phyloP scores from a whole-genome alignment of 2,113 vertebrate species.

The Megalops atlanticus region DNA sequence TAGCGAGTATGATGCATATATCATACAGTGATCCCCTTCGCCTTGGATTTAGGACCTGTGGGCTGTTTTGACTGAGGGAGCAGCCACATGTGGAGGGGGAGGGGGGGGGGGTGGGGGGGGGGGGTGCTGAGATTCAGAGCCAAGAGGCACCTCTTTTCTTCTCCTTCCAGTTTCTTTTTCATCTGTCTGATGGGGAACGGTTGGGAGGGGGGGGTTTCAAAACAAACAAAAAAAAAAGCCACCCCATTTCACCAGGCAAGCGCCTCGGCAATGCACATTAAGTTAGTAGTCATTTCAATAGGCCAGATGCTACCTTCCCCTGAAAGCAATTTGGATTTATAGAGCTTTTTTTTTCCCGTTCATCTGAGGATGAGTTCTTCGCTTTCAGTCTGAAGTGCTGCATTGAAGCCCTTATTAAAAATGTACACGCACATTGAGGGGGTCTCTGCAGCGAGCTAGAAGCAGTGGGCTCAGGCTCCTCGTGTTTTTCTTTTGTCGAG shows the following conservation, averaged over 20 bases:
- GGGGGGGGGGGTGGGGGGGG: background rate
- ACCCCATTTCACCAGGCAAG: constrained; percentile 7
- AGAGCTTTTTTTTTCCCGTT: background rate
- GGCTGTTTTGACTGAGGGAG: background rate
- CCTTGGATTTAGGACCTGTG: background rate
- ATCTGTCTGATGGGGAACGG: background rate
- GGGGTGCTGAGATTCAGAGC: background rate
- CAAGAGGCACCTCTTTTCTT: constrained; percentile 4
- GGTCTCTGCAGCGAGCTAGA: background rate
- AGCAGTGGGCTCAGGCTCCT: background rate
- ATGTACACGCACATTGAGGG: background rate
- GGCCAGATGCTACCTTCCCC: constrained; percentile 15
- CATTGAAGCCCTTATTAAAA: constrained; percentile 14
- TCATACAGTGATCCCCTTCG: background rate
- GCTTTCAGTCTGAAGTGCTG: background rate
- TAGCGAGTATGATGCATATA: background rate
- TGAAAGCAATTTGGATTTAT: background rate
- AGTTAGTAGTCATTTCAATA: constrained; percentile 2
- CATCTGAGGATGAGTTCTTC: constrained; percentile 14
- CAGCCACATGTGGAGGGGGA: background rate
- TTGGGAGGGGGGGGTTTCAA: background rate
- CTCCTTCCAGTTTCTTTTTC: constrained; percentile 14
- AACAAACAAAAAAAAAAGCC: constrained; percentile 19
- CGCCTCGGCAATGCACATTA: background rate
- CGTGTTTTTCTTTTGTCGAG: background rate